These are phyloP conservation scores for Mormyrops attenuatus DNA, from an alignment of 2,797 vertebrate genomes.

Conservation along the genomic window DNA sequence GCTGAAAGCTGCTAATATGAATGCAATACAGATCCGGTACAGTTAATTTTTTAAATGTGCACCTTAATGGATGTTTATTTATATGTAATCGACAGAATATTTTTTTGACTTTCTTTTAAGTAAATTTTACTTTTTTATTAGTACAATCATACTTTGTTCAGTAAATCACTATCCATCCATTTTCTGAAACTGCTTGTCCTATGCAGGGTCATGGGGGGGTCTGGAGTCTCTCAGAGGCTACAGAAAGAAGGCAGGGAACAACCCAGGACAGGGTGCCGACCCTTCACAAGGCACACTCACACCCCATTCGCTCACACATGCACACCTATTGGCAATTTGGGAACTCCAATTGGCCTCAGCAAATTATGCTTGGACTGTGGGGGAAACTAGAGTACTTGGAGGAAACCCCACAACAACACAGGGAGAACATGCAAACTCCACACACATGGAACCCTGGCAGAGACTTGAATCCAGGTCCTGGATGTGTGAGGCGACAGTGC, in stretches of 20 bases:
- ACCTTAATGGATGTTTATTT: not conserved
- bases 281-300: not conserved
- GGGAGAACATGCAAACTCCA: not conserved
- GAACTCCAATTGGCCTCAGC: not conserved
- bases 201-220: no score
- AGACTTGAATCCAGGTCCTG: not conserved
- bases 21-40: not conserved
- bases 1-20: not conserved
- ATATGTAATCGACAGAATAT: not conserved
- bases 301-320: not conserved
- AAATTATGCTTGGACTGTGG: not conserved
- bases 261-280: no score
- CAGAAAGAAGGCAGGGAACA: not conserved
- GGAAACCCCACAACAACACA: not conserved
- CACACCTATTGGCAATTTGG: not conserved
- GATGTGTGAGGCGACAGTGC: not conserved
- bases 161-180: not conserved
- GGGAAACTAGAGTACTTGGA: not conserved
- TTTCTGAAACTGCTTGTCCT: no score
- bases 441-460: no score
- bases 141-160: not conserved
- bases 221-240: not conserved
- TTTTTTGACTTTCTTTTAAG: not conserved
- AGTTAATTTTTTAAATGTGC: not conserved
- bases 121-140: not conserved